These are phyloP conservation scores for Mnemiopsis leidyi DNA, from an alignment of 37 sponge, comb jelly and placozoan genomes.

Conservation along the genomic window DNA sequence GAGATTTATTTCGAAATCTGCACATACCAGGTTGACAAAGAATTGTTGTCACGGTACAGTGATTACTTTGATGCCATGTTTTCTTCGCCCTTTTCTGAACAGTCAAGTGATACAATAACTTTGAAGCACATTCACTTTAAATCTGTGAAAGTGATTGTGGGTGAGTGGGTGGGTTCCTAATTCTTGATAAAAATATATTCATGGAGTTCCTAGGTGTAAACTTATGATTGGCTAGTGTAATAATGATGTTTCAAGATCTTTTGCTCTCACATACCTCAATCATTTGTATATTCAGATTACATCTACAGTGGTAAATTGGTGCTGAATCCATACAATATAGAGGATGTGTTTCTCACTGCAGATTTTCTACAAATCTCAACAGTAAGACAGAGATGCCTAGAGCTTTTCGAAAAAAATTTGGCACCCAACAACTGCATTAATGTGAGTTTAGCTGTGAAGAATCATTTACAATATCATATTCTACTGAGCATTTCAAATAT, in stretches of 20 bases:
- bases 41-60: not conserved
- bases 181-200: too few species aligned
- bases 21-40: not conserved
- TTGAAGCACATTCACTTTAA: not conserved
- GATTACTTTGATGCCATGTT: conserved; percentile 11
- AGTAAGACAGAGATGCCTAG: not conserved
- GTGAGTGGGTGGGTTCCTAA: too few species aligned
- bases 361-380: not conserved
- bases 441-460: too few species aligned
- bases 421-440: not conserved
- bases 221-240: too few species aligned
- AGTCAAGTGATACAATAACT: not conserved
- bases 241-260: too few species aligned
- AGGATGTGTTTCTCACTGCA: conserved; percentile 20
- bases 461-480: too few species aligned
- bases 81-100: not conserved
- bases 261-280: too few species aligned
- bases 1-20: not conserved
- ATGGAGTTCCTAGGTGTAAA: too few species aligned
- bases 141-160: not conserved
- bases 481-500: too few species aligned
- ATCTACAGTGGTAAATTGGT: conserved; percentile 3
- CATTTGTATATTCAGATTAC: conserved; percentile 26
- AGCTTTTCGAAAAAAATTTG: not conserved
- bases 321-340: not conserved